A percentile compares a stretch with the other conserved stretches of the same genome.
phyloP scores from a whole-genome alignment of 1,140 invertebrate genomes.

The Scylla paramamosain region DNA sequence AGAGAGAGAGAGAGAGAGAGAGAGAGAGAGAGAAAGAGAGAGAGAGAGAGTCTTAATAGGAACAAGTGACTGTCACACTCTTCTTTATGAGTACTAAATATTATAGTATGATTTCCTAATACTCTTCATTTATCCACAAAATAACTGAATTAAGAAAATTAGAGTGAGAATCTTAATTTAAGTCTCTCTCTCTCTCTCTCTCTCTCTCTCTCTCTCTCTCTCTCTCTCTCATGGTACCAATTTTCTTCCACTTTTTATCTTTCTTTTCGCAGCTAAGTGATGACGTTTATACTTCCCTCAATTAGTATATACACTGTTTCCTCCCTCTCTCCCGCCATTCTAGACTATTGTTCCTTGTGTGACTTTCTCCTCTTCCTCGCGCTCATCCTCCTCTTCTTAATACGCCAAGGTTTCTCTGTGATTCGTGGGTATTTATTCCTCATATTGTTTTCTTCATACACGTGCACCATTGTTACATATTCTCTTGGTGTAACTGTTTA shows the following conservation, averaged over 20 bases:
- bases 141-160: too few relatives aligned
- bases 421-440: neutral
- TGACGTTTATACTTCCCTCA: too few relatives aligned
- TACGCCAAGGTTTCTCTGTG: neutral
- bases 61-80: too few relatives aligned
- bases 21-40: conserved; percentile 42
- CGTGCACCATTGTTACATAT: neutral
- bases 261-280: neutral
- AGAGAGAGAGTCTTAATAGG: neutral
- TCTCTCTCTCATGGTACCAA: neutral
- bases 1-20: conserved; percentile 45
- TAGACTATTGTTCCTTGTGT: too few relatives aligned
- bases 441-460: neutral
- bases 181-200: neutral
- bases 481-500: neutral
- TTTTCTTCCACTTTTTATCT: neutral
- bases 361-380: neutral
- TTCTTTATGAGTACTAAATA: too few relatives aligned
- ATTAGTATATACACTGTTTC: neutral
- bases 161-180: neutral
- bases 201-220: conserved; percentile 46
- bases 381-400: neutral
- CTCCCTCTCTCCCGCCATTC: neutral
- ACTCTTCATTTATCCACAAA: too few relatives aligned
- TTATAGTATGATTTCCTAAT: too few relatives aligned